A percentile compares a stretch with the other conserved stretches of the same genome.
phyloP scores from a whole-genome alignment of 2,888 invertebrate species.

The Himalopsyche tibetana region DNA sequence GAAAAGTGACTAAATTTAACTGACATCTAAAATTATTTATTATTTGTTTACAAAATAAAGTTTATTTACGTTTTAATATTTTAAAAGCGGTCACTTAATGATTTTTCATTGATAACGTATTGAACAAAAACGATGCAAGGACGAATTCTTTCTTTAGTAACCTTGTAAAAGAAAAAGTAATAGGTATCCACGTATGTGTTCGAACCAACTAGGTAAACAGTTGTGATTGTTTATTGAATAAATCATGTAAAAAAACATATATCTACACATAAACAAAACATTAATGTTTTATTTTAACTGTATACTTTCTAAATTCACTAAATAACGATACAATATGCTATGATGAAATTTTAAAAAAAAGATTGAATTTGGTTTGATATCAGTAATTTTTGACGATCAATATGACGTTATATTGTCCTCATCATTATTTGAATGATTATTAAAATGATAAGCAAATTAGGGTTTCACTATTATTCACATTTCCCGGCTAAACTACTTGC shows the following conservation, averaged over 20 bases:
- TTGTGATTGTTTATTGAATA: too few relatives aligned
- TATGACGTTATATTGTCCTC: background rate
- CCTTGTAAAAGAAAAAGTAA: conserved; percentile 36
- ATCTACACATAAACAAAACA: too few relatives aligned
- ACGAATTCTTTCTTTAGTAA: background rate
- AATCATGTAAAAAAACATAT: too few relatives aligned
- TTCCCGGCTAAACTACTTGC: background rate
- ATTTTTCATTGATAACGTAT: background rate
- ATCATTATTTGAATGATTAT: conserved; percentile 11
- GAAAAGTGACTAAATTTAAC: too few relatives aligned
- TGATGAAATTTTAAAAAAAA: too few relatives aligned
- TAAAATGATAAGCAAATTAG: background rate
- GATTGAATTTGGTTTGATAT: too few relatives aligned
- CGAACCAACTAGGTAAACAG: background rate
- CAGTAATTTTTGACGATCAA: too few relatives aligned
- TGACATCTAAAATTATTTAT: too few relatives aligned
- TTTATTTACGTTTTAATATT: too few relatives aligned
- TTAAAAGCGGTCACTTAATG: background rate
- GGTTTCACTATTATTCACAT: background rate
- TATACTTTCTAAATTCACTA: background rate
- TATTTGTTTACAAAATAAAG: too few relatives aligned
- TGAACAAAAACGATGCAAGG: background rate
- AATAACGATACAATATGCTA: background rate
- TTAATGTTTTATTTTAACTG: too few relatives aligned
- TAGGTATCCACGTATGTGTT: background rate